These are phyloP conservation scores for Bovichtus variegatus DNA, from an alignment of 2,797 vertebrate genomes.

Conservation along the genomic window DNA sequence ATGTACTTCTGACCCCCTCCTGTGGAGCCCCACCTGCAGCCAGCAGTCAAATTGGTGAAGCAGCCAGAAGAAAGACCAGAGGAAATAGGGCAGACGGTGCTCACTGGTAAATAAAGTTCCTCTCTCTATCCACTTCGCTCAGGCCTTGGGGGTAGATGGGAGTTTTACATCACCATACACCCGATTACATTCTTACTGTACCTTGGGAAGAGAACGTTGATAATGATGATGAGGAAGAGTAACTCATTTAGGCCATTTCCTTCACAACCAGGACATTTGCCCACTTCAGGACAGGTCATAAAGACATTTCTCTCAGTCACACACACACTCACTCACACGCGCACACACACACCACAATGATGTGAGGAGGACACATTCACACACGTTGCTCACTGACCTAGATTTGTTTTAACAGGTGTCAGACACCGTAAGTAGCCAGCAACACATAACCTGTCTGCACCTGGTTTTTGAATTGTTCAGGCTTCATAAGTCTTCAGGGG, in stretches of 20 bases:
- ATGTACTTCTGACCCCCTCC: not conserved
- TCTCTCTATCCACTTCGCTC: not conserved
- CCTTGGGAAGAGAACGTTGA: not conserved
- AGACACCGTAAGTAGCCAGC: not conserved
- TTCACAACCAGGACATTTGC: slow-evolving; percentile 36
- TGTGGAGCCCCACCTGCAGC: slow-evolving; percentile 19
- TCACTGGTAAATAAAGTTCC: not conserved
- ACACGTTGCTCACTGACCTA: slow-evolving; percentile 40
- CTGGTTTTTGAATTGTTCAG: not conserved
- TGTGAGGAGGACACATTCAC: slow-evolving; percentile 3
- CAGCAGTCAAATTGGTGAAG: slow-evolving; percentile 13
- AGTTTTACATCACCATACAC: not conserved
- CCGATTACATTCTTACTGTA: slow-evolving; percentile 13
- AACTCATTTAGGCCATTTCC: slow-evolving; percentile 44
- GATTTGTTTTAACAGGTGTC: slow-evolving; percentile 19
- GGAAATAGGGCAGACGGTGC: slow-evolving; percentile 44
- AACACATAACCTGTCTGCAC: not conserved
- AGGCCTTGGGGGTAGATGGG: not conserved
- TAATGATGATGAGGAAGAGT: slow-evolving; percentile 5
- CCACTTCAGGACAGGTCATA: slow-evolving; percentile 20
- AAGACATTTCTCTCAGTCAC: too few relatives aligned
- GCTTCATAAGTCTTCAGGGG: not conserved
- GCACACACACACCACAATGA: too few relatives aligned
- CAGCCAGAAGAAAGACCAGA: slow-evolving; percentile 18
- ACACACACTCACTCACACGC: too few relatives aligned